phyloP scores from a whole-genome alignment of 2,797 vertebrate species.

The Syndactyla subalaris region DNA sequence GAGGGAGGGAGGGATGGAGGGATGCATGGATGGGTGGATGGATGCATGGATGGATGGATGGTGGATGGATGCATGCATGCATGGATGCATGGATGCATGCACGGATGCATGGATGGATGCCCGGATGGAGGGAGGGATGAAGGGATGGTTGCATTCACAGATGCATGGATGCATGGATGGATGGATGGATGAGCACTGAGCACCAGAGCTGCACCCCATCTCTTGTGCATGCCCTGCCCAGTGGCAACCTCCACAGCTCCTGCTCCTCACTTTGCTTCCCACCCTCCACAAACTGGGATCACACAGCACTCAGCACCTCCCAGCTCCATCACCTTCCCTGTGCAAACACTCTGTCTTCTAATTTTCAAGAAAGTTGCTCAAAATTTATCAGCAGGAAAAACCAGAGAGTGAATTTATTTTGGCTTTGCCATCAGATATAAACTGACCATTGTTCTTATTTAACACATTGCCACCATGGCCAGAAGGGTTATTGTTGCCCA shows the following conservation, averaged over 20 bases:
- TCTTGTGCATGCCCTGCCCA: not conserved
- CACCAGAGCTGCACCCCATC: not conserved
- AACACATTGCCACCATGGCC: not conserved
- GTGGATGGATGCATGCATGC: too few species aligned
- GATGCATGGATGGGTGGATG: too few species aligned
- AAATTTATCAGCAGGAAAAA: not conserved
- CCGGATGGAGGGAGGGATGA: too few species aligned
- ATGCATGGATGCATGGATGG: too few species aligned
- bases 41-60: too few species aligned
- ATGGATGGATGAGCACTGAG: too few species aligned
- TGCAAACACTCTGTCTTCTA: not conserved
- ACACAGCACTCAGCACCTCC: not conserved
- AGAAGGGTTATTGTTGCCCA: not conserved
- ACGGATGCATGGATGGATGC: too few species aligned
- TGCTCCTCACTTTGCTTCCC: not conserved
- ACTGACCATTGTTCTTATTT: not conserved
- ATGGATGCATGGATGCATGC: too few species aligned
- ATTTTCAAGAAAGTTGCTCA: not conserved
- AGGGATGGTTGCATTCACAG: too few species aligned
- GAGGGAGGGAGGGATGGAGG: too few species aligned
- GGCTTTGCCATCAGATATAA: not conserved
- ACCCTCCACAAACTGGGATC: not conserved
- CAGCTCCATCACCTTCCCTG: rapidly evolving
- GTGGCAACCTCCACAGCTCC: not conserved
- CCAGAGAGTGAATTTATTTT: not conserved